Base-by-base conservation (phyloP, 2,113 vertebrate genomes). In the Ceuthmochares aereus region DNA sequence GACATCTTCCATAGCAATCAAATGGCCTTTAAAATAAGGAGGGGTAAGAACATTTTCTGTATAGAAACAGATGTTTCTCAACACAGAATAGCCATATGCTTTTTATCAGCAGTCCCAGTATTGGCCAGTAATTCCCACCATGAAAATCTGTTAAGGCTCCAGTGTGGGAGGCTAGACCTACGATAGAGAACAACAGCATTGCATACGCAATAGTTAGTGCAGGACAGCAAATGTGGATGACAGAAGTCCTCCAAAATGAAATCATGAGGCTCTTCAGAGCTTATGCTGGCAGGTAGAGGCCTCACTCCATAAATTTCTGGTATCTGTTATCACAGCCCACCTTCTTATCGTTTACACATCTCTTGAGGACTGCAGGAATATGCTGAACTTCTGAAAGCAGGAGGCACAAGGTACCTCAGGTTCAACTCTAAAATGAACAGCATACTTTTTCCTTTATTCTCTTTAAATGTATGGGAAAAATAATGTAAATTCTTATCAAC, bases 321-420 rank as follows among this genome's bases (percentile, higher is more conserved):
- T 30, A 84, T 45, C 23, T 59, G 12, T 54, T 66, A 23, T 7
- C 79, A 26, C 23, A 60, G 27, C 12, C 14, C 40, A 42, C 25
- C 15, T 94, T n/a, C 25, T 72, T 69, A 59, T 27, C 26, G 30
- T 13, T 49, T 8, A 19, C 6, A n/a, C 19, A 27, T 30, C 6
- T 29, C 27, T 32, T 66, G 29, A 88, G 58, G 36, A 72, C n/a
- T 76, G 42, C 17, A 58, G 25, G 11, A 66, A 51, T 58, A 59
- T 26, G 49, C 22, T 60, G 40, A 93, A 22, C 42, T 55, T 66
- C 25, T 37, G n/a, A 47, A 21, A 72, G 7, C 23, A 64, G 62
- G n/a, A 78, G 8, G 7, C 3, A 60, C 2, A 73, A 85, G 5
- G 5, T n/a, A 40, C 0, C 0, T 43, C n/a, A 49, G 18, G 30